A percentile compares a stretch with the other conserved stretches of the same genome.
Conservation (phyloP, 2,888 invertebrate species). For the Ornithoptera alexandrae region DNA sequence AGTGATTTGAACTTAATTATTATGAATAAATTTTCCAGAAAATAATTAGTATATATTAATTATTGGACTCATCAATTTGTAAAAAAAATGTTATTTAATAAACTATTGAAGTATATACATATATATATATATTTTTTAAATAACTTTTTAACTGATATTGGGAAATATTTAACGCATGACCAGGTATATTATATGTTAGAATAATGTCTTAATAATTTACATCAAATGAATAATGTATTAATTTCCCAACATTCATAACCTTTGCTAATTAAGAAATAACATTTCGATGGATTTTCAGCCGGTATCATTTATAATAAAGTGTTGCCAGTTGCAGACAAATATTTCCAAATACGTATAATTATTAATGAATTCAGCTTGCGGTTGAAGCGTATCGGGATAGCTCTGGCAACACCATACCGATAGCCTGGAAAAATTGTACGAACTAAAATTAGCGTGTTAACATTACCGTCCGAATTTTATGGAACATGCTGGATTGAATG, state of each 20-base stretch:
- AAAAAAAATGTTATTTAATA: no score
- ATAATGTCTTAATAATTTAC: neutral
- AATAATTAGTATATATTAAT: no score
- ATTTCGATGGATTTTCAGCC: neutral
- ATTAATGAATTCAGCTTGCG: slow-evolving; percentile 59
- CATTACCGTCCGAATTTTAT: slow-evolving; percentile 51
- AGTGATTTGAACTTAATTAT: no score
- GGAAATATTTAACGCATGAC: neutral
- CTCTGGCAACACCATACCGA: slow-evolving; percentile 80
- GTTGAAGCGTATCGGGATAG: slow-evolving; percentile 80
- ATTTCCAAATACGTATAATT: slow-evolving; percentile 2
- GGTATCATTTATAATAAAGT: slow-evolving; percentile 5
- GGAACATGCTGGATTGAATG: slow-evolving; percentile 35
- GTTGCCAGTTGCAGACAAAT: slow-evolving; percentile 13
- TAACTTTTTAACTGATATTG: neutral
- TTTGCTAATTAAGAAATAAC: neutral
- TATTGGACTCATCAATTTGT: no score
- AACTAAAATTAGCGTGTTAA: slow-evolving; percentile 61
- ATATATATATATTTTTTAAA: no score
- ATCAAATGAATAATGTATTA: neutral
- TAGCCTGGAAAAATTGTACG: slow-evolving; percentile 74
- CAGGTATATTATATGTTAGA: neutral
- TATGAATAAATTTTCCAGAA: no score
- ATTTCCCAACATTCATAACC: neutral
- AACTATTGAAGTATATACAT: no score